Percentiles rank a stretch among this genome's conserved stretches.
phyloP scores from a whole-genome alignment of 2,888 invertebrate genomes.

The Agrotis segetum region DNA sequence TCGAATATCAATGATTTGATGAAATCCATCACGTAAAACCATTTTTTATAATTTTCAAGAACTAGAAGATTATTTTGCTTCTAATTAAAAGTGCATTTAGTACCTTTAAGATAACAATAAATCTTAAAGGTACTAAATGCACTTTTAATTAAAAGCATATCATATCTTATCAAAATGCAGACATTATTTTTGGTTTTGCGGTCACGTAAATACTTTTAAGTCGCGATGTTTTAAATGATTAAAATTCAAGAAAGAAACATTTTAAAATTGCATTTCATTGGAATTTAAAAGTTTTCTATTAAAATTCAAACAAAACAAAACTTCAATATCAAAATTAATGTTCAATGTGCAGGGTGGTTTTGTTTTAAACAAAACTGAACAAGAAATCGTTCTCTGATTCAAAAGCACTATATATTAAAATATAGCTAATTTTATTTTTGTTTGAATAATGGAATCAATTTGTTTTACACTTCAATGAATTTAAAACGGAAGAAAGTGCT shows the following conservation, averaged over 20 bases:
- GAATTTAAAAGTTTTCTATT: not conserved
- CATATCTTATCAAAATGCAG: slow-evolving; percentile 4
- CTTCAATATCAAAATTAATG: not conserved
- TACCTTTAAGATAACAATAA: slow-evolving; percentile 7
- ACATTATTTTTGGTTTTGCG: not conserved
- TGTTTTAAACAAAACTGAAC: not conserved
- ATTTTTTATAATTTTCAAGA: slow-evolving; percentile 20
- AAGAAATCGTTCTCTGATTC: too few species aligned
- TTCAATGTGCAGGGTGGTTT: not conserved
- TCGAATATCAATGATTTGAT: too few species aligned
- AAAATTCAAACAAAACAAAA: not conserved
- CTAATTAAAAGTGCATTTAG: slow-evolving; percentile 10
- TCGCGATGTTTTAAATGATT: not conserved
- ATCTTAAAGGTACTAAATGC: slow-evolving; percentile 13
- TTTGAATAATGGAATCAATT: slow-evolving; percentile 19
- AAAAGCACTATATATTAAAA: not conserved
- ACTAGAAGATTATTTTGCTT: not conserved
- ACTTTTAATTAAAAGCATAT: slow-evolving; percentile 1
- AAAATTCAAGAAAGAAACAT: not conserved
- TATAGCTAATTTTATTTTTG: not conserved
- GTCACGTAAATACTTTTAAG: not conserved
- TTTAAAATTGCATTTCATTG: not conserved
- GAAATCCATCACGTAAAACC: not conserved
- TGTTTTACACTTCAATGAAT: slow-evolving; percentile 5
- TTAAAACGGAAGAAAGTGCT: not conserved